These are phyloP conservation scores for Plecotus auritus DNA, from an alignment of 2,113 vertebrate genomes.

Conservation along the genomic window DNA sequence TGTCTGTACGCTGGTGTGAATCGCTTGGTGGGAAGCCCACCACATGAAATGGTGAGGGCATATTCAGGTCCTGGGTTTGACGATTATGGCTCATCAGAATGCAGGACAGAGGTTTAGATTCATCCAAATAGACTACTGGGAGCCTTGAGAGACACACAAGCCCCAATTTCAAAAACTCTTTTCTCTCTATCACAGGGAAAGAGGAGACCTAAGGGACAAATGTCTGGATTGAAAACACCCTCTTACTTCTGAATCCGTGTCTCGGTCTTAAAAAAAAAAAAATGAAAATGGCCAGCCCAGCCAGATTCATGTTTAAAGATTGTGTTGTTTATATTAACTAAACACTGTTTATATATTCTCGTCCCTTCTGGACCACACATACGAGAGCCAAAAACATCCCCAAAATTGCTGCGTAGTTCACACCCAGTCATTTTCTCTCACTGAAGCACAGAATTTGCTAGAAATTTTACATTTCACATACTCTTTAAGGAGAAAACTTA, in stretches of 20 bases:
- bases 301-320: neutral
- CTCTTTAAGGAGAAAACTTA: neutral
- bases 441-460: neutral
- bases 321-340: neutral
- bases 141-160: neutral
- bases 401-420: neutral
- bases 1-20: neutral
- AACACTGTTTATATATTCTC: neutral
- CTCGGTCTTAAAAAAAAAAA: neutral
- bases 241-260: neutral
- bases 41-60: fast-evolving
- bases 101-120: neutral
- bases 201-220: no score
- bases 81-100: fast-evolving
- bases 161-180: neutral
- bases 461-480: neutral
- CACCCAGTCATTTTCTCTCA: neutral
- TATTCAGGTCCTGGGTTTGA: neutral
- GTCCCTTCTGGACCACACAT: neutral
- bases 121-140: fast-evolving
- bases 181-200: neutral
- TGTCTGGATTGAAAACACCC: neutral
- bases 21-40: neutral
- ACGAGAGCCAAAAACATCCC: neutral
- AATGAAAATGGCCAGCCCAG: neutral